Conservation (phyloP, 2,797 vertebrate species). For the Brachyrhaphis roseni region DNA sequence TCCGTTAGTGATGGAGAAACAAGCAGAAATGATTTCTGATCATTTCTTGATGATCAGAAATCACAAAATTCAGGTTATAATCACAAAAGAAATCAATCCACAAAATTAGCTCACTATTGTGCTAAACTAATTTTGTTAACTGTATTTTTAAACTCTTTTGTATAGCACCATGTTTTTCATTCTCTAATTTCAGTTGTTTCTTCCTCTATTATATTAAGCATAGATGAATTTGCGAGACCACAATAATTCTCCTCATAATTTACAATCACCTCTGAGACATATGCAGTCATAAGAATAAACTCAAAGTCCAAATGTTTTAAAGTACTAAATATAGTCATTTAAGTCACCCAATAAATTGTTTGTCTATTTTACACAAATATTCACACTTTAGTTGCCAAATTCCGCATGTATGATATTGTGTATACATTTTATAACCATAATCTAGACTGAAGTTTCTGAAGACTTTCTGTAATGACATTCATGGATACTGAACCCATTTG, state of each 20-base stretch:
- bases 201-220: not conserved
- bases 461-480: slow-evolving; percentile 22
- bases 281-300: not conserved
- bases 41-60: no score
- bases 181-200: not conserved
- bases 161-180: not conserved
- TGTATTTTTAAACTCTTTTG: not conserved
- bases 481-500: slow-evolving; percentile 38
- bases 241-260: not conserved
- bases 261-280: not conserved
- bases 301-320: not conserved
- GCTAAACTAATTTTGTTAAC: not conserved
- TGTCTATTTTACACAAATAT: not conserved
- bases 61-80: no score
- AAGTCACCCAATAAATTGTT: not conserved
- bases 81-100: not conserved
- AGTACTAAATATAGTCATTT: not conserved
- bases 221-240: not conserved
- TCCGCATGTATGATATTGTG: not conserved
- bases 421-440: slow-evolving; percentile 30
- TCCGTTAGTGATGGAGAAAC: no score
- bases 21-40: no score
- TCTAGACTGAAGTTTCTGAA: slow-evolving; percentile 20
- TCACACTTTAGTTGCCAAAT: not conserved
- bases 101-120: not conserved